Evolutionary conservation across 1,140 invertebrate genomes (phyloP).

Genomic region (Bombus waltoni): DNA sequence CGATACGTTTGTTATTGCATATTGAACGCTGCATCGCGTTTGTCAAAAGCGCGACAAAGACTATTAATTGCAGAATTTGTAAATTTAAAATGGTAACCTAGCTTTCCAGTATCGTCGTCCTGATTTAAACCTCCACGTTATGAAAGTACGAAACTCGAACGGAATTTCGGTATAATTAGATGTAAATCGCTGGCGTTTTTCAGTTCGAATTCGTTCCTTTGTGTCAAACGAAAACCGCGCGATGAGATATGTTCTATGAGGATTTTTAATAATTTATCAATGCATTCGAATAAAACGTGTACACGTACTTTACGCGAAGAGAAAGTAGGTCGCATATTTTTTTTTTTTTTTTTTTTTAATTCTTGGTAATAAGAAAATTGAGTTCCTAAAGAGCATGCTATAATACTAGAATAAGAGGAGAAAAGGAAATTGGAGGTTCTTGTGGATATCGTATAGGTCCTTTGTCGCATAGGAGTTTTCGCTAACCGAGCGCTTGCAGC

Average conservation of each 20-base stretch:
- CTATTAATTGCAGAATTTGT: background rate
- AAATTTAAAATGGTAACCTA: background rate
- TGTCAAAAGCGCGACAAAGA: background rate
- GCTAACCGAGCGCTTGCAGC: background rate
- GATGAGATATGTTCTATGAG: too few species aligned
- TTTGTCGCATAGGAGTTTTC: background rate
- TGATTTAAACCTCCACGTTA: background rate
- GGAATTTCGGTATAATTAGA: background rate
- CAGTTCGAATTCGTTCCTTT: too few species aligned
- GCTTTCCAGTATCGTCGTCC: background rate
- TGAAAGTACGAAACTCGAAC: background rate
- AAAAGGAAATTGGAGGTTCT: background rate
- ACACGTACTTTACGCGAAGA: too few species aligned
- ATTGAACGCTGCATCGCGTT: background rate
- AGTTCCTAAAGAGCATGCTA: background rate
- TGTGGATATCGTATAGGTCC: background rate
- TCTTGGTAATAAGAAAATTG: background rate
- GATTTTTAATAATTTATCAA: too few species aligned
- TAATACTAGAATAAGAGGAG: background rate
- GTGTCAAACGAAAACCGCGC: too few species aligned
- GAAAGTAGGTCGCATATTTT: background rate
- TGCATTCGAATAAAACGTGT: too few species aligned
- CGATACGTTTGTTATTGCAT: conserved; percentile 11
- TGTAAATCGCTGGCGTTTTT: too few species aligned
- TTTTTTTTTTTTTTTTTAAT: background rate